Base-by-base conservation (phyloP, 1,140 invertebrate genomes). In the Homarus americanus region DNA sequence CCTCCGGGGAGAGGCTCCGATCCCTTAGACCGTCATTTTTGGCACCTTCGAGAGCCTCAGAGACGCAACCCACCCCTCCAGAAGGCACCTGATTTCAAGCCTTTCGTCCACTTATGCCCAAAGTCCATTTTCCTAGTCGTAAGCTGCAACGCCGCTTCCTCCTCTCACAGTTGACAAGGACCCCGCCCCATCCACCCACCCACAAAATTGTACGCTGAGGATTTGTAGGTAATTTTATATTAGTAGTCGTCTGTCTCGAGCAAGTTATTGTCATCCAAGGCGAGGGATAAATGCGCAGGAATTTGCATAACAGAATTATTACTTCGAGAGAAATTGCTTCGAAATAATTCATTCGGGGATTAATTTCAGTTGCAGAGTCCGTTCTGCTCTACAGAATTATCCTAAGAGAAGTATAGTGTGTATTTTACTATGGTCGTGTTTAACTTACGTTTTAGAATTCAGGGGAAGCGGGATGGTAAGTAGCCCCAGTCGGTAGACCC, bases 151-250 rank as follows among this genome's bases (percentile, higher is more conserved):
- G 20, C 36, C 40, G 36, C 63, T 84, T 84, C 63, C 44, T 83
- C 66, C 63, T 72, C 66, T 73, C 82, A 32, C 63, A 84, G 58
- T 41, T 85, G 58, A 44, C 66, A 36, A 41, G 38, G 32, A 24
- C 69, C 41, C 72, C 66, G 5, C 72, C 83, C 72, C 83, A 75
- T 76, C 69, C 83, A 49, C 83, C 72, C 72, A 76, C 72, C 83
- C 83, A 76, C 83, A 86, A 86, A 86, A 86, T 75, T 86, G 83
- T 86, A 86, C 83, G 69, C 73, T 10, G 41, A 86, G 83, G 83
- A 86, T 86, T 86, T 86, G 83, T 86, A 34, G 83, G 66, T 86
- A 73, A 69, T 86, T 72, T 86, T 86, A 86, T 86, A 86, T 86
- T 86, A 86, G 83, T 73, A 53, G 83, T 86, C 83, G 66, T 86